Percentiles rank a stretch among this genome's conserved stretches.
These are phyloP conservation scores for Spatulosminthurus flaviceps DNA, from an alignment of 2,888 invertebrate species.

Conservation along the genomic window DNA sequence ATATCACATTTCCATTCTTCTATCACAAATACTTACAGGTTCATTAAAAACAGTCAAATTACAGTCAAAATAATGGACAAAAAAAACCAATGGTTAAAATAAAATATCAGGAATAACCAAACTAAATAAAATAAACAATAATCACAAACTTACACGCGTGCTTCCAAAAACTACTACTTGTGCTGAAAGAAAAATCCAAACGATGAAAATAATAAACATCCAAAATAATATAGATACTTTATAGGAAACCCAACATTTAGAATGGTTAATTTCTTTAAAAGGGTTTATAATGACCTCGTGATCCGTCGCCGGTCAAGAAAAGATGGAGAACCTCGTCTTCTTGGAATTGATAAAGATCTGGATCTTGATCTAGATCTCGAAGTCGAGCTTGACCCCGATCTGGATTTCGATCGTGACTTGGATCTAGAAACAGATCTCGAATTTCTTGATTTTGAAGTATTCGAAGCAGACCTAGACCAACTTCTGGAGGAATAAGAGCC, in stretches of 20 bases:
- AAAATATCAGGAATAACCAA: no score
- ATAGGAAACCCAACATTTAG: conserved; percentile 14
- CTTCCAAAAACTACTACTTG: conserved; percentile 24
- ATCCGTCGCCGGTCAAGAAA: conserved; percentile 92
- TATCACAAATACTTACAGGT: no score
- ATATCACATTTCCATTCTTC: background rate
- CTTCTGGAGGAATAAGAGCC: background rate
- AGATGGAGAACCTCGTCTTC: conserved; percentile 91
- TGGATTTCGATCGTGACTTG: conserved; percentile 37
- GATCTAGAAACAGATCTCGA: background rate
- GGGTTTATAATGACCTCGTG: conserved; percentile 77
- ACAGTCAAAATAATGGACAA: no score
- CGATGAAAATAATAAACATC: no score
- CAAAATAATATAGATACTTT: background rate
- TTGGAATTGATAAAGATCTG: conserved; percentile 88
- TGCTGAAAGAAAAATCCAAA: background rate
- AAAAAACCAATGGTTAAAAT: no score
- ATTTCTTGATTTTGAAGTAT: conserved; percentile 13
- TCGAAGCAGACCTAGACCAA: background rate
- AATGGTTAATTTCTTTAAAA: background rate
- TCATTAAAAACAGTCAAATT: no score
- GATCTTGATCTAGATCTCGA: conserved; percentile 66
- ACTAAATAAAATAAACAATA: no score
- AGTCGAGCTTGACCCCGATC: conserved; percentile 47
- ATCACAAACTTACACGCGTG: background rate